phyloP scores from a whole-genome alignment of 2,888 invertebrate genomes.

The Phasia obesa region DNA sequence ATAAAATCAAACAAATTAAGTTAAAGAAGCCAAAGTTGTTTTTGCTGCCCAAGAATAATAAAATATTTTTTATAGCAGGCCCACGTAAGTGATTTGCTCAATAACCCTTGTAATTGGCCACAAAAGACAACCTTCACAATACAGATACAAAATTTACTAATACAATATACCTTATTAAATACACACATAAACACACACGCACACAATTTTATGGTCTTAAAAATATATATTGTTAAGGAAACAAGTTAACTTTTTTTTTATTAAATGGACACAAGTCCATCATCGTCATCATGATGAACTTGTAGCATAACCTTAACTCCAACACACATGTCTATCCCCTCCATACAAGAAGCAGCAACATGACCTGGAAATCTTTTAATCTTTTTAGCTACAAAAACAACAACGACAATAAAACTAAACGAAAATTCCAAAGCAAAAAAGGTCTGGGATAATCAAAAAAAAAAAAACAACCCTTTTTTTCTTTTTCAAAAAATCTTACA shows the following conservation, averaged over 20 bases:
- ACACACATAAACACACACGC: slow-evolving; percentile 15
- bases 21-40: slow-evolving; percentile 77
- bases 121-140: slow-evolving; percentile 68
- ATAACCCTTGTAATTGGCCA: slow-evolving; percentile 81
- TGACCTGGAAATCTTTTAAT: slow-evolving; percentile 81
- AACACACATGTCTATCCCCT: slow-evolving; percentile 12
- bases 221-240: slow-evolving; percentile 5
- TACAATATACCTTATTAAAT: slow-evolving; percentile 68
- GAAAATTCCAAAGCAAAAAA: slow-evolving; percentile 6
- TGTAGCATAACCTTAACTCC: slow-evolving; percentile 17
- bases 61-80: slow-evolving; percentile 37
- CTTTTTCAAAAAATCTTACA: slow-evolving; percentile 33
- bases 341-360: slow-evolving; percentile 74
- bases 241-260: neutral
- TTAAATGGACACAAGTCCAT: slow-evolving; percentile 76
- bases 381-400: slow-evolving; percentile 73
- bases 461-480: slow-evolving; percentile 69
- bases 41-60: slow-evolving; percentile 51
- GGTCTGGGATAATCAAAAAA: slow-evolving; percentile 14
- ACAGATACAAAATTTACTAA: slow-evolving; percentile 61
- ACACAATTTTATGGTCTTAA: slow-evolving; percentile 9
- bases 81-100: slow-evolving; percentile 79
- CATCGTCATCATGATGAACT: slow-evolving; percentile 67
- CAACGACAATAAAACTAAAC: slow-evolving; percentile 29
- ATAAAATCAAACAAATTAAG: slow-evolving; percentile 80